Conservation (phyloP, 1,140 invertebrate species). For the Microplitis mediator region DNA sequence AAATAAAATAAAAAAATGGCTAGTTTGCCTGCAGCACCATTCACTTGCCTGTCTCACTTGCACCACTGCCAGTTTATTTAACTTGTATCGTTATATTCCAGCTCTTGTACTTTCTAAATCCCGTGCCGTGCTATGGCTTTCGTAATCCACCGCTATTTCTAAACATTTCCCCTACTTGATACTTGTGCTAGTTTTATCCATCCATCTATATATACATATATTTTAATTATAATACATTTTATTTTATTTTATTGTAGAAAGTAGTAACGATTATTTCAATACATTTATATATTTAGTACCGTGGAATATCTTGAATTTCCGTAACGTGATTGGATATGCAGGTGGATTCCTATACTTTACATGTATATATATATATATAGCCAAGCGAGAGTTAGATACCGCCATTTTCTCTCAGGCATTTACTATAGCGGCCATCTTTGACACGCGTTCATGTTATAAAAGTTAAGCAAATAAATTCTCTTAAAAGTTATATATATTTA, state of each 20-base stretch:
- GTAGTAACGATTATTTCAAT: too few species aligned
- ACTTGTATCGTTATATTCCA: background rate
- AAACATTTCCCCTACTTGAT: slow-evolving; percentile 12
- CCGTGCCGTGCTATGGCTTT: slow-evolving; percentile 52
- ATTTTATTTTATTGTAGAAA: background rate
- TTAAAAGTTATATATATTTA: background rate
- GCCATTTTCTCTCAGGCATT: slow-evolving; percentile 28
- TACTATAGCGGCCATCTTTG: slow-evolving; percentile 30
- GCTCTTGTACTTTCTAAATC: slow-evolving; percentile 62
- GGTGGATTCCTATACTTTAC: slow-evolving; percentile 7
- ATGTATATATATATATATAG: background rate
- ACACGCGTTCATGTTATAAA: slow-evolving; percentile 29
- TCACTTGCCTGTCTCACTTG: slow-evolving; percentile 41
- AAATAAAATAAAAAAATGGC: background rate
- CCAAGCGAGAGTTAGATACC: slow-evolving; percentile 4
- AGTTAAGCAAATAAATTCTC: background rate
- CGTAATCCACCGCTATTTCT: slow-evolving; percentile 27
- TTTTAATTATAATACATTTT: background rate
- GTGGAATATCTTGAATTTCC: background rate
- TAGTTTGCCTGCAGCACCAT: slow-evolving; percentile 33
- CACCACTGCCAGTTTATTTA: background rate
- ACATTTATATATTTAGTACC: too few species aligned
- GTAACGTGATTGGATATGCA: slow-evolving; percentile 9
- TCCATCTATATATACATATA: background rate
- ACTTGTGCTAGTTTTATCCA: background rate